Evolutionary conservation across 2,797 vertebrate species (phyloP).

Genomic region (Spondyliosoma cantharus): DNA sequence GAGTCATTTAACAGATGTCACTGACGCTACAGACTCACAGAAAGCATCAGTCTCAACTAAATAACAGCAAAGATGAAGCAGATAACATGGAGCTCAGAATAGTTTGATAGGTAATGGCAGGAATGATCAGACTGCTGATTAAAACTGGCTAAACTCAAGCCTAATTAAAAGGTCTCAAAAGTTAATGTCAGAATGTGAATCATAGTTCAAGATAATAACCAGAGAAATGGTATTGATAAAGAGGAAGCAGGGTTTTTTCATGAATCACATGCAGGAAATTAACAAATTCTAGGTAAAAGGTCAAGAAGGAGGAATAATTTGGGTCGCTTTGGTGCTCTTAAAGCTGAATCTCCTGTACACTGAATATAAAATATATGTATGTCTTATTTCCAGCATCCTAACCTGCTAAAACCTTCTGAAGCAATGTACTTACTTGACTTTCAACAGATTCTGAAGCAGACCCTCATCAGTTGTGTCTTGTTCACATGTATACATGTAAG

Average conservation of each 20-base stretch:
- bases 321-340: neutral
- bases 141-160: neutral
- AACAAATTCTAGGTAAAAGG: neutral
- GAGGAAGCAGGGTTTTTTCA: neutral
- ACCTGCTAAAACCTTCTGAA: neutral
- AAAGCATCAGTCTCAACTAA: neutral
- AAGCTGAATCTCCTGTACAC: neutral
- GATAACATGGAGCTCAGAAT: neutral
- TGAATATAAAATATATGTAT: too few species aligned
- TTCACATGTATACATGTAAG: neutral
- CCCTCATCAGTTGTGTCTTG: neutral
- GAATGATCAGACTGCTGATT: slow-evolving; percentile 11
- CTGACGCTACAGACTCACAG: neutral
- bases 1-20: neutral
- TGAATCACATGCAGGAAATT: neutral
- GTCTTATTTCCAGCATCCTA: neutral
- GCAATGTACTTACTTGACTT: neutral
- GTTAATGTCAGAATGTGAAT: neutral
- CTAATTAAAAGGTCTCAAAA: neutral
- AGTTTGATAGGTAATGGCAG: neutral
- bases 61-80: neutral
- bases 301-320: neutral
- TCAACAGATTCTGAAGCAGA: neutral
- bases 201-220: neutral
- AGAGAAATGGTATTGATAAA: neutral